Evolutionary conservation across 2,113 vertebrate species (phyloP), one percentile per base, ranked within the genome.

Genomic region (Garra rufa): DNA sequence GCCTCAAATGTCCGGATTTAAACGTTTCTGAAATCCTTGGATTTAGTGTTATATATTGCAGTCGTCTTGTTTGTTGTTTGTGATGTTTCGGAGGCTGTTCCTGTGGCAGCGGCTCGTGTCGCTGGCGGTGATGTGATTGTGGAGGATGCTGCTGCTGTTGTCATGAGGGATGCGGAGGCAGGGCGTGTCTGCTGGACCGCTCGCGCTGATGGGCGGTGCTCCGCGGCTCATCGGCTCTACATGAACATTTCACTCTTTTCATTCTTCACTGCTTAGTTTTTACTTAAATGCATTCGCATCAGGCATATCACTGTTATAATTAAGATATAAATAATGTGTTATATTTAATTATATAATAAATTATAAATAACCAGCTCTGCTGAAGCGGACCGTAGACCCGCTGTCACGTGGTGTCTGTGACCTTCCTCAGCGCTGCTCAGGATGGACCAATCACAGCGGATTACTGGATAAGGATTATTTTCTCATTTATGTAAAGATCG

Each of bases 141-240:
- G 69, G 4, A 14, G 65, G 15, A 34, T 3, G 75, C 11, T 81
- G 80, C 13, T 52, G 80, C 80, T 82, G 80, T 82, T 82, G 80
- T 82, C 63, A 70, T 67, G 80, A 70, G 65, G 43, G 78, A 81
- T 81, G 63, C 63, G 44, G 61, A 81, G 43, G 28, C 63, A 82
- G 79, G 80, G 80, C 80, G 80, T 69, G 80, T 17, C 78, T 17
- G 63, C 63, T 34, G 26, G 38, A 24, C 77, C 48, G 26, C 48
- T 55, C 48, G 15, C 0, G 4, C 19, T 6, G 15, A 9, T 59
- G 57, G 55, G 77, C 57, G 76, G 76, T 21, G 50, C 52, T 76
- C 46, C 0, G 7, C 10, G 13, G 3, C 0, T 0, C 14, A 34
- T 34, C 34, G 19, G 73, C 28, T 14, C 34, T 11, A 38, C 73